Evolutionary conservation across 2,113 vertebrate genomes (phyloP), one percentile per base, ranked within the genome.

Genomic region (Pseudorhombus dupliciocellatus): DNA sequence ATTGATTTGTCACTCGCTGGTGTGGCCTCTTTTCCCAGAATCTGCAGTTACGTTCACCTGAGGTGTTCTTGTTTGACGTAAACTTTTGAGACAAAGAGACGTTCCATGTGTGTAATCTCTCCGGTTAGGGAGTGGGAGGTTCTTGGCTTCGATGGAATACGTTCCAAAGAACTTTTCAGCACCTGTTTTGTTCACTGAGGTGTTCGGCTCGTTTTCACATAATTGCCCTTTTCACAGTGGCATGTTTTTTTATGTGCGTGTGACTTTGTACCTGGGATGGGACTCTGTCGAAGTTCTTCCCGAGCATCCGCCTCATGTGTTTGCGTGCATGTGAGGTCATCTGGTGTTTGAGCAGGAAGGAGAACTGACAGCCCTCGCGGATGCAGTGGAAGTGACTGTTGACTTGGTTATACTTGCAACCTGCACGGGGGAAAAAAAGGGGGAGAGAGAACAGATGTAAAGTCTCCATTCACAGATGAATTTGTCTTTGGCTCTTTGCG

Each of bases 311-410:
- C 52, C 98, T 94, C 98, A 99, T 98, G 94, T 99, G 98, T 88
- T 99, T 99, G 85, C 98, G 95, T 71, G 98, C 95, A 0, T 99
- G 98, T 2, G 97, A 99, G 30, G 97, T 99, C 98, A 99, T 99
- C 93, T 99, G 98, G 92, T 99, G 98, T 91, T 99, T 99, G 66
- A 99, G 96, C 79, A 99, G 94, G 94, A 99, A 99, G 93, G 98
- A 99, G 92, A 99, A 99, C 93, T 97, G 96, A 94, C 98, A 99
- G 85, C 95, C 97, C 48, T 98, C 97, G 0, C 97, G 95, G 87
- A 99, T 99, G 91, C 98, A 99, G 91, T 99, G 98, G 92, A 99
- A 99, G 89, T 99, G 98, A 84, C 97, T 99, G 90, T 98, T 99
- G 87, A 99, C 96, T 90, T 98, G 97, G 94, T 98, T 98, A 88